Conservation (phyloP, 1,140 invertebrate species). For the Drosophila subobscura region DNA sequence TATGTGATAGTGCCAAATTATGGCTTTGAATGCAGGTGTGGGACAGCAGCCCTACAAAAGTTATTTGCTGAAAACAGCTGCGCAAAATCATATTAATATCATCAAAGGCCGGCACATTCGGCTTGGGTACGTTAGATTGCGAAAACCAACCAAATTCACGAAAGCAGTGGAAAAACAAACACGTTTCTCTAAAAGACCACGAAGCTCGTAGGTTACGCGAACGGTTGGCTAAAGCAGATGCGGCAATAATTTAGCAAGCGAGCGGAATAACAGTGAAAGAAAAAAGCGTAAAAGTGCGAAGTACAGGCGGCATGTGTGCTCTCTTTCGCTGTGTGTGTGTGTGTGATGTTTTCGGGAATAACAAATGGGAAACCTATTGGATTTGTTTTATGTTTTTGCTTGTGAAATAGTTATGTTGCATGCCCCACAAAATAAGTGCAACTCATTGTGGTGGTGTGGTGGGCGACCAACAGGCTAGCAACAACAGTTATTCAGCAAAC, state of each 20-base stretch:
- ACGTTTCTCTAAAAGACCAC: slow-evolving; percentile 26
- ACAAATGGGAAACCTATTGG: slow-evolving; percentile 29
- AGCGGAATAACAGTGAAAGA: slow-evolving; percentile 43
- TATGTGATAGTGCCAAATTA: no score
- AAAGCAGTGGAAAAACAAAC: slow-evolving; percentile 38
- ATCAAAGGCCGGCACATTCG: no score
- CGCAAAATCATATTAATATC: no score
- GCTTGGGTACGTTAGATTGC: slow-evolving; percentile 4
- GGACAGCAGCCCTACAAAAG: no score
- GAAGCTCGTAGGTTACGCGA: slow-evolving; percentile 16
- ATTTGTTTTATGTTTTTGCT: slow-evolving; percentile 17
- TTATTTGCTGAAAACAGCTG: no score
- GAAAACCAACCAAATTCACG: slow-evolving; percentile 9
- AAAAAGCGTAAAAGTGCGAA: slow-evolving; percentile 51
- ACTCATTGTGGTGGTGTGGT: slow-evolving; percentile 60
- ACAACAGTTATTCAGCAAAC: slow-evolving; percentile 69
- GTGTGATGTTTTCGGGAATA: slow-evolving; percentile 39
- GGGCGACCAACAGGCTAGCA: slow-evolving; percentile 72
- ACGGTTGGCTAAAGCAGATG: slow-evolving; percentile 28
- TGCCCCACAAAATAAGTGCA: slow-evolving; percentile 59
- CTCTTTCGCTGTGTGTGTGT: slow-evolving; percentile 24
- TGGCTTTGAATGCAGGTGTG: no score
- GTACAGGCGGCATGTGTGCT: slow-evolving; percentile 32
- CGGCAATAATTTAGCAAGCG: slow-evolving; percentile 29
- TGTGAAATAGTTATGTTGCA: slow-evolving; percentile 35